Evolutionary conservation across 2,797 vertebrate species (phyloP).

Genomic region (Sparus aurata): DNA sequence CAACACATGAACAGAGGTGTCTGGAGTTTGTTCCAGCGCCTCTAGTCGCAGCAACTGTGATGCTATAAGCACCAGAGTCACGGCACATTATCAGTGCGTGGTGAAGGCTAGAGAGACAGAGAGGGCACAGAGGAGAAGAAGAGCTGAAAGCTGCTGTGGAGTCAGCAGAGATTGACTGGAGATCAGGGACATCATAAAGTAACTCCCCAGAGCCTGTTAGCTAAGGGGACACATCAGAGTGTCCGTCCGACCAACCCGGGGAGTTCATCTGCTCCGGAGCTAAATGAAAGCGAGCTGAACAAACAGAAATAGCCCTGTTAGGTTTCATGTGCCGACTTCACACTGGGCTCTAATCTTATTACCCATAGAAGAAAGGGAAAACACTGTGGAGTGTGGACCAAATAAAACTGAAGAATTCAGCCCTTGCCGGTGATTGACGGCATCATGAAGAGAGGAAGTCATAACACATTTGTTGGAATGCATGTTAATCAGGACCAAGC

Average conservation of each 20-base stretch:
- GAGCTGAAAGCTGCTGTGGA: slow-evolving; percentile 51
- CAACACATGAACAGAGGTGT: slow-evolving; percentile 5
- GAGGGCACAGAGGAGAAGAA: slow-evolving; percentile 23
- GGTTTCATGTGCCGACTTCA: slow-evolving; percentile 64
- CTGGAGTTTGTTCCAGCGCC: slow-evolving; percentile 1
- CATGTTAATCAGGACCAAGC: slow-evolving; percentile 31
- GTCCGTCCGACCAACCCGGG: slow-evolving; percentile 44
- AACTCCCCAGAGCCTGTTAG: slow-evolving; percentile 64
- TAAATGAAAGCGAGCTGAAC: slow-evolving; percentile 75
- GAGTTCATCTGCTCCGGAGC: slow-evolving; percentile 53
- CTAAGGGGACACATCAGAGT: slow-evolving; percentile 70
- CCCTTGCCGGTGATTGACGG: slow-evolving; percentile 7
- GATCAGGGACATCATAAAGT: slow-evolving; percentile 67
- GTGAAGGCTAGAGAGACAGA: slow-evolving; percentile 26
- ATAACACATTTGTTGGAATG: slow-evolving; percentile 8
- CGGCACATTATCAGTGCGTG: slow-evolving; percentile 42
- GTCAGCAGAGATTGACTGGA: slow-evolving; percentile 67
- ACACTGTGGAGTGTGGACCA: slow-evolving; percentile 1
- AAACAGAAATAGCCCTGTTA: slow-evolving; percentile 73
- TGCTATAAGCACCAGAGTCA: slow-evolving; percentile 48
- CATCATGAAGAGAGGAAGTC: background rate
- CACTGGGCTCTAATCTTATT: slow-evolving; percentile 71
- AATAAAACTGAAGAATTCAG: slow-evolving; percentile 35
- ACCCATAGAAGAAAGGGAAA: slow-evolving; percentile 43
- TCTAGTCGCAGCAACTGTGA: slow-evolving; percentile 18